Base-by-base conservation (phyloP, 2,113 vertebrate genomes). In the Percopsis transmontana region DNA sequence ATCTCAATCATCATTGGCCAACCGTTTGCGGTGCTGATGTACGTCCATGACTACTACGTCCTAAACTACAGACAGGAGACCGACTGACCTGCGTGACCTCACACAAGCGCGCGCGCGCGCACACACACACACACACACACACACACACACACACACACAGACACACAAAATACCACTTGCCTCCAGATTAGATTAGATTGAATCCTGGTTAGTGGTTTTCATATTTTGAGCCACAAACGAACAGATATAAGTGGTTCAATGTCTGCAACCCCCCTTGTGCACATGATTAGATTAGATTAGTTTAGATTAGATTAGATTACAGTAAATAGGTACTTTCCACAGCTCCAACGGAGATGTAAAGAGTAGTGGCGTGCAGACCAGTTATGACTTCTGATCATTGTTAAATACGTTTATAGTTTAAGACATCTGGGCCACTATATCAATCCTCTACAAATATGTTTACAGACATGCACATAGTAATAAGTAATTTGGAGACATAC, bases 11-110 rank as follows among this genome's bases (percentile, higher is more conserved):
- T 98, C 82, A 94, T 98, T 0, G 96, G 96, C 52, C 96, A 98
- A 84, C 96, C 96, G 0, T 87, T 96, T 0, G 95, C 94, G 0
- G 91, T 97, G 66, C 91, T 98, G 42, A 98, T 98, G 96, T 98
- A 98, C 0, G 95, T 98, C 44, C 96, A 98, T 0, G 96, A 98
- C 87, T 98, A 96, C 82, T 98, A 97, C 2, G 94, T 98, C 61
- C 88, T 94, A 33, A 85, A 96, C 86, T 70, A 91, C 1, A 90
- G 92, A 61, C 83, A 85, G 24, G 84, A 85, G 38, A 58, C 47
- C 2, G 57, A 70, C 12, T 85, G 68, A 84, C 1, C 10, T 2
- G 2, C 13, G 15, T 21, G 27, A 33, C 27, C 27, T 33, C 27
- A 11, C 33, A 14, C 39, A 58, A n/a, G n/a, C n/a, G n/a, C 33